Evolutionary conservation across 2,888 invertebrate species (phyloP), one percentile per base, ranked within the genome.

Genomic region (Heliconius hortense): DNA sequence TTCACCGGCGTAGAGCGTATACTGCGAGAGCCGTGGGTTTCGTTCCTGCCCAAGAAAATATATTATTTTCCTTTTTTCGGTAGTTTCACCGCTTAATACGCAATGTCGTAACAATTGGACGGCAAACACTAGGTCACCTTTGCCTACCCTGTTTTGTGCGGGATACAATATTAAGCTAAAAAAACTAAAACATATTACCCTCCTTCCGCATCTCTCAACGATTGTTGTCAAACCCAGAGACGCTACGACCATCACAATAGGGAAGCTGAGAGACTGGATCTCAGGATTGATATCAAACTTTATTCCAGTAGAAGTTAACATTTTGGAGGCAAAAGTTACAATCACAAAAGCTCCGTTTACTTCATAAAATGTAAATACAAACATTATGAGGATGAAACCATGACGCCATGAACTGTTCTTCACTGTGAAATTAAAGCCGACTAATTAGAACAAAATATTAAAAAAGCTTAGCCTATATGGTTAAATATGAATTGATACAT

Each of bases 181-280:
- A 18, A 28, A 2, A 60, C 35, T 0, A 39, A 15, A 15, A 18
- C 59, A 31, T 76, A 79, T 81, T 81, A 93, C 93, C 88, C 89
- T 90, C 78, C 91, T 86, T 5, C 89, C 90, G 48, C 89, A 82
- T 75, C 82, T 88, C 74, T 93, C 93, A 15, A 92, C 87, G 67
- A 85, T 87, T 60, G 83, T 80, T 82, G 90, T 88, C 26, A 89
- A 87, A 4, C 88, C 72, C 18, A 90, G 79, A 0, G 90, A 88
- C 0, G 88, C 88, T 2, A 89, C 59, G 43, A 91, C 87, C 89
- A 90, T 88, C 11, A 91, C 85, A 10, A 84, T 82, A 4, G 93
- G 91, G 71, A 93, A 88, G 74, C 87, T 88, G 48, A 91, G 79
- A 1, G 88, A 82, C 80, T 89, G 89, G 48, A 91, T 82, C 53